A percentile compares a stretch with the other conserved stretches of the same genome.
Evolutionary conservation across 2,797 vertebrate species (phyloP).

Genomic region (Mus caroli): DNA sequence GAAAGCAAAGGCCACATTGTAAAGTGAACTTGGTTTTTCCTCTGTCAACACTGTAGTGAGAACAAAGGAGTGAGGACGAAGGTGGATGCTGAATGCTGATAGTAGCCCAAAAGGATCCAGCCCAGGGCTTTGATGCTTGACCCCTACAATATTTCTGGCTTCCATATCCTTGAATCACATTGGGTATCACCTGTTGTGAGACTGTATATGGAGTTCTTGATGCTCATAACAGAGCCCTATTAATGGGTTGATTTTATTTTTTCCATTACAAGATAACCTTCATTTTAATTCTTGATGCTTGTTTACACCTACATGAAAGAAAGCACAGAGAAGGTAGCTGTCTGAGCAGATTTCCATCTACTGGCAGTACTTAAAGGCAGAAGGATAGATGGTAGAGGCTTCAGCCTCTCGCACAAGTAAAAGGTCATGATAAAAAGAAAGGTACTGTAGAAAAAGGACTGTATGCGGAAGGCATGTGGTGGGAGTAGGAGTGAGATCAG

Average conservation of each 20-base stretch:
- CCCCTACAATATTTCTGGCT: not conserved
- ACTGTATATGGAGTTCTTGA: too few species aligned
- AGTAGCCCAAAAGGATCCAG: rapidly evolving
- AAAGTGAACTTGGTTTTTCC: not conserved
- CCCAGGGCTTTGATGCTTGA: not conserved
- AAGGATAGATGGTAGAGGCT: not conserved
- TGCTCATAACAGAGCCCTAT: not conserved
- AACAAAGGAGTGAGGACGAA: not conserved
- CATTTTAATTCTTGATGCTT: not conserved
- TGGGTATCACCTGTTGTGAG: not conserved
- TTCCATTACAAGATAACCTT: not conserved
- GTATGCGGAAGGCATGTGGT: too few species aligned
- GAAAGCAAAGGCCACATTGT: too few species aligned
- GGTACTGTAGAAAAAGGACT: not conserved
- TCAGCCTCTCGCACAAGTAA: not conserved
- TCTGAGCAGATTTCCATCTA: not conserved
- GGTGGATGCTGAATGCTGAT: not conserved
- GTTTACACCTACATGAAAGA: not conserved
- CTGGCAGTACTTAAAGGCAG: not conserved
- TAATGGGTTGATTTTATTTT: too few species aligned
- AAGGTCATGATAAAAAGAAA: not conserved
- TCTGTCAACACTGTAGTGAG: not conserved
- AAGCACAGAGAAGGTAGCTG: not conserved
- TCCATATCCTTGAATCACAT: not conserved
- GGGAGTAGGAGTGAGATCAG: not conserved